These are phyloP conservation scores for Cephus rjabovi DNA, from an alignment of 2,888 invertebrate genomes.

Conservation along the genomic window DNA sequence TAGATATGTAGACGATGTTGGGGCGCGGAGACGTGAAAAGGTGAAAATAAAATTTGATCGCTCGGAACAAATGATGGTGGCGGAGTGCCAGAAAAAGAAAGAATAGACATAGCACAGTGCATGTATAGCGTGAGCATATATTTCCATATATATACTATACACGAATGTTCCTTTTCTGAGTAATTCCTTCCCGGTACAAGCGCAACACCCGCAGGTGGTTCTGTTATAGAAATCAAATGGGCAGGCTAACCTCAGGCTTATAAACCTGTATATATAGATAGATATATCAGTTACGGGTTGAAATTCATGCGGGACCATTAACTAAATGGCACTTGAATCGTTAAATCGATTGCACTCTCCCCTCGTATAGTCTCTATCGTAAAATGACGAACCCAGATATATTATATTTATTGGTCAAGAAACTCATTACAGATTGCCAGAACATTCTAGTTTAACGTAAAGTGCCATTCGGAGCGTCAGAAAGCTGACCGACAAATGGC, in stretches of 20 bases:
- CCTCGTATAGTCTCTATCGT: neutral
- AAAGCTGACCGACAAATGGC: neutral
- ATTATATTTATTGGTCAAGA: neutral
- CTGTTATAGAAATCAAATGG: neutral
- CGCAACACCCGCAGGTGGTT: neutral
- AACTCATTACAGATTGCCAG: neutral
- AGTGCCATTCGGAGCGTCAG: neutral
- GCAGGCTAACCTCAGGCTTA: neutral
- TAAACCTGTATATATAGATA: too few relatives aligned
- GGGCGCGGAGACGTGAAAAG: conserved; percentile 10
- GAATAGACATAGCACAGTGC: conserved; percentile 39
- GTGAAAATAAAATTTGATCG: conserved; percentile 54
- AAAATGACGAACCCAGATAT: neutral
- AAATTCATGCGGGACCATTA: neutral
- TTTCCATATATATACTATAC: conserved; percentile 48
- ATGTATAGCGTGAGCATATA: conserved; percentile 41
- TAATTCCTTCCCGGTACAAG: neutral
- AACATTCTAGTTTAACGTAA: neutral
- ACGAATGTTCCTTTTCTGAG: conserved; percentile 40
- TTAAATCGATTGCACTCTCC: neutral
- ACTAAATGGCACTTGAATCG: neutral
- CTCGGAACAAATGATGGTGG: conserved; percentile 54
- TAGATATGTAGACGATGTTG: neutral
- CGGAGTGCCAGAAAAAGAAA: conserved; percentile 49
- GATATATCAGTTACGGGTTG: too few relatives aligned